Evolutionary conservation across 2,888 invertebrate genomes (phyloP).

Genomic region (Selenia dentaria): DNA sequence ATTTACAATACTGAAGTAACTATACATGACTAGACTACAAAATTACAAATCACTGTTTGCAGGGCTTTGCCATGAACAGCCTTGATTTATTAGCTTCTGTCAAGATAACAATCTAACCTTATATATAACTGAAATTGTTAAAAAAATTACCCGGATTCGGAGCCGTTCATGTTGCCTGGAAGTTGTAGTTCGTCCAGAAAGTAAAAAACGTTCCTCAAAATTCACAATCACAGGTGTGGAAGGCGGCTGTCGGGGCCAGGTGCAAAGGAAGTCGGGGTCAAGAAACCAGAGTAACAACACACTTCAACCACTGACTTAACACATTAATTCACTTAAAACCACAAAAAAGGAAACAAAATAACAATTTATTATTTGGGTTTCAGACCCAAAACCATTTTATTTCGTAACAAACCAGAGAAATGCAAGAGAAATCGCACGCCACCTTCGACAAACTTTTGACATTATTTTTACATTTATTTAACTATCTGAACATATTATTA

Average conservation of each 20-base stretch:
- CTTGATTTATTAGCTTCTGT: conserved; percentile 5
- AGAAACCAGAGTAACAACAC: conserved; percentile 55
- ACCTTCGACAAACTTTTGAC: conserved; percentile 72
- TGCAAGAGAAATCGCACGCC: conserved; percentile 81
- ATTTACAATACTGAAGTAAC: too few species aligned
- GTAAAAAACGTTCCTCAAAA: conserved; percentile 49
- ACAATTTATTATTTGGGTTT: conserved; percentile 60
- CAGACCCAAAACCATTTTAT: conserved; percentile 69
- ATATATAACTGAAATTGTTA: conserved; percentile 30
- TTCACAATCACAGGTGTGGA: conserved; percentile 48
- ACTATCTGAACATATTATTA: conserved; percentile 45
- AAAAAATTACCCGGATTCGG: conserved; percentile 89
- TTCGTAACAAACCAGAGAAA: conserved; percentile 80
- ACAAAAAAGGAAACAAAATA: conserved; percentile 65
- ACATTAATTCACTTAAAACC: conserved; percentile 65
- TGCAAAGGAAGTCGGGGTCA: conserved; percentile 49
- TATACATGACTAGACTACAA: too few species aligned
- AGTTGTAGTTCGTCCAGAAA: conserved; percentile 39
- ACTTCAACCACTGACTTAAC: conserved; percentile 54
- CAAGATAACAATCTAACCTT: conserved; percentile 20
- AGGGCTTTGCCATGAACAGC: not conserved
- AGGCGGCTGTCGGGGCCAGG: conserved; percentile 55
- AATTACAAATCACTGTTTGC: not conserved
- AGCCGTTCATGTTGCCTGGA: conserved; percentile 87
- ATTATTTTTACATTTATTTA: conserved; percentile 67